These are phyloP conservation scores for Pampus argenteus DNA, from an alignment of 2,797 vertebrate species.

Conservation along the genomic window DNA sequence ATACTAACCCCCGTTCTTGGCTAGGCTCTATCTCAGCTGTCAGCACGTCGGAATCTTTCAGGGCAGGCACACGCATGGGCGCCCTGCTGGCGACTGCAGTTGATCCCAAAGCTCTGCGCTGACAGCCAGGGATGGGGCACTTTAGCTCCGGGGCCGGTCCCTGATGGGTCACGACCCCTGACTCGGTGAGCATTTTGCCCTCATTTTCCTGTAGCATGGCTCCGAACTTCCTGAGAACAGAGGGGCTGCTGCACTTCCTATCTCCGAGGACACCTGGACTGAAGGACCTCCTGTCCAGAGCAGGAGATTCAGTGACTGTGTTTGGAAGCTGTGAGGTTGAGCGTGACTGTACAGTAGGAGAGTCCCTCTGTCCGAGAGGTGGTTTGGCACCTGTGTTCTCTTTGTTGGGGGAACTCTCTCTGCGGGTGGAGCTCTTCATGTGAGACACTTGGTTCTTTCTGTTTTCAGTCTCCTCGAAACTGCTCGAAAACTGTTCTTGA, in stretches of 20 bases:
- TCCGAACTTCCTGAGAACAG: conserved; percentile 82
- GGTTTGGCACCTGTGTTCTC: conserved; percentile 75
- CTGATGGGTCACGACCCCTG: conserved; percentile 78
- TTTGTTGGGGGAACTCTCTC: conserved; percentile 76
- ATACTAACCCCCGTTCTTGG: conserved; percentile 72
- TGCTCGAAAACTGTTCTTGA: conserved; percentile 73
- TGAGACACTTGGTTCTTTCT: conserved; percentile 79
- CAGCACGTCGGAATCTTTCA: conserved; percentile 83
- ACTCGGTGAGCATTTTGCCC: conserved; percentile 82
- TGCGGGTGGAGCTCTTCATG: conserved; percentile 69
- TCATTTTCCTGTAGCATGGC: conserved; percentile 83
- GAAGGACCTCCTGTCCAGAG: conserved; percentile 77
- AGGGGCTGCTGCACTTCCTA: conserved; percentile 79
- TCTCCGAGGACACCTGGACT: conserved; percentile 65
- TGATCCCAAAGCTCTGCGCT: conserved; percentile 79
- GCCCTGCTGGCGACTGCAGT: conserved; percentile 60
- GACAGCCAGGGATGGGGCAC: conserved; percentile 79
- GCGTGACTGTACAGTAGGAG: conserved; percentile 83
- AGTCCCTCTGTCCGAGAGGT: conserved; percentile 82
- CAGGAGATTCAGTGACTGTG: conserved; percentile 62
- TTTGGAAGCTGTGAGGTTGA: conserved; percentile 83
- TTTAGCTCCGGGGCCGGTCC: conserved; percentile 68
- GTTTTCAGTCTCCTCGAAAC: conserved; percentile 85
- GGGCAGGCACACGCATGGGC: conserved; percentile 74
- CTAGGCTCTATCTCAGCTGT: conserved; percentile 72